A percentile compares a stretch with the other conserved stretches of the same genome.
Evolutionary conservation across 2,797 vertebrate genomes (phyloP).

Genomic region (Micromesistius poutassou): DNA sequence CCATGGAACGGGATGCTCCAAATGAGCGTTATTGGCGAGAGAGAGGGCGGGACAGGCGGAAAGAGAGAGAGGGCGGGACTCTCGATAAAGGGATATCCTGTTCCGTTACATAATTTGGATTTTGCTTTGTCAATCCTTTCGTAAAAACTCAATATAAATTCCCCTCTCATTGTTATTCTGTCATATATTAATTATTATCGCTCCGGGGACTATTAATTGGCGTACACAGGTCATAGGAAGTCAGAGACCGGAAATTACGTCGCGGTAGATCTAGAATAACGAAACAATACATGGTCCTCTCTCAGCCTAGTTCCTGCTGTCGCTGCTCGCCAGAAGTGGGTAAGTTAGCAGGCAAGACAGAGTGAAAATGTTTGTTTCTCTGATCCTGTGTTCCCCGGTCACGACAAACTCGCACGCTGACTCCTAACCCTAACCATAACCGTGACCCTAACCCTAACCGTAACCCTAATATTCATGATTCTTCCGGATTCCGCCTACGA

Average conservation of each 20-base stretch:
- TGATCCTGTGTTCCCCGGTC: no score
- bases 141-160: not conserved
- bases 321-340: not conserved
- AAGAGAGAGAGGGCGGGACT: not conserved
- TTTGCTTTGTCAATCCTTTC: not conserved
- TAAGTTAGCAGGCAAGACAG: not conserved
- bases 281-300: not conserved
- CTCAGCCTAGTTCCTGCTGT: not conserved
- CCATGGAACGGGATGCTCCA: no score
- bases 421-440: no score
- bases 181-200: not conserved
- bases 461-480: no score
- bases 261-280: not conserved
- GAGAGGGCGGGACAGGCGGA: not conserved
- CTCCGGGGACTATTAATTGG: not conserved
- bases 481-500: no score
- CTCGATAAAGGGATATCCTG: not conserved
- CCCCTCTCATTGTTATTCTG: not conserved
- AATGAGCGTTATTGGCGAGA: no score
- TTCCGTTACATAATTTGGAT: not conserved
- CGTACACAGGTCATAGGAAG: not conserved
- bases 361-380: no score
- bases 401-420: no score
- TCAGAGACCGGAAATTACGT: not conserved
- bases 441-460: no score